Evolutionary conservation across 1,140 invertebrate species (phyloP), one percentile per base, ranked within the genome.

Genomic region (Chymomyza costata): DNA sequence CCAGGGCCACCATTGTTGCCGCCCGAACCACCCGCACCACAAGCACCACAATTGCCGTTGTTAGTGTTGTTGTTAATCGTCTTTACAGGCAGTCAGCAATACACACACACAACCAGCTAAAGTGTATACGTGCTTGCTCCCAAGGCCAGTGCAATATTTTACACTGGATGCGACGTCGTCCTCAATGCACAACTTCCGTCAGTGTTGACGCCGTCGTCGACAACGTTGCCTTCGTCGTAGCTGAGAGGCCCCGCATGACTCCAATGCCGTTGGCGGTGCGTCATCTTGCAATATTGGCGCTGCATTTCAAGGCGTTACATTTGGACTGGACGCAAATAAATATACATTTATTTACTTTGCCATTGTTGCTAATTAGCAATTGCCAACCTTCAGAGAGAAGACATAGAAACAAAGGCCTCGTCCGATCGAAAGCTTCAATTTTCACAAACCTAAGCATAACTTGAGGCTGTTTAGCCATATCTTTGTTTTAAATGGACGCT

Each of bases 141-240:
- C 73, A 78, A 78, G 73, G 73, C 73, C 73, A 78, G 59, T 67
- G 67, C 67, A 67, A 80, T 78, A 80, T 73, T 78, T 78, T 80
- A 78, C 54, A 53, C 44, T 51, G 70, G n/a, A 51, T 50, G 58
- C 62, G 59, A 56, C 66, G 41, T 53, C 56, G 50, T 47, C 56
- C 40, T 37, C 21, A 25, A 5, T 8, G 21, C 8, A 25, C 21
- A 25, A 74, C 65, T 74, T 74, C 70, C 70, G 70, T 76, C 70
- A 65, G 56, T 32, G 50, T 16, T 37, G 61, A 31, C 45, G 56
- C 14, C 14, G 31, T 35, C 37, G 19, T 44, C 57, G 10, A 37
- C 57, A 31, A 47, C 48, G 8, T 7, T 31, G 2, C 16, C 30
- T 2, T 31, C 32, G 5, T 31, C 35, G 7, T 21, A n/a, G 15